phyloP scores from a whole-genome alignment of 2,888 invertebrate species.

The Camponotus fellah region DNA sequence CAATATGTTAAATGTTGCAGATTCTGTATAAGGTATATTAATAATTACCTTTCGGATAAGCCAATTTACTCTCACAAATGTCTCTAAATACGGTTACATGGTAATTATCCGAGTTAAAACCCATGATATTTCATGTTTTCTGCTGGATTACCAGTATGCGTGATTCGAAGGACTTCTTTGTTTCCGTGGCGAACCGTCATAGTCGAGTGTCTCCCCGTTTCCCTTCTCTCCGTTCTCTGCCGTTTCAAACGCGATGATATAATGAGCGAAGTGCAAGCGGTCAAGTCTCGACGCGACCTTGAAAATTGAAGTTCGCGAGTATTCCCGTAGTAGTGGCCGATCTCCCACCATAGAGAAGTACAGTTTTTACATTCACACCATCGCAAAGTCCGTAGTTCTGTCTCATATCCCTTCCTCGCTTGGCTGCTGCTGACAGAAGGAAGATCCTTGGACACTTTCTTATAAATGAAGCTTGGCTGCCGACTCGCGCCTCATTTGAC shows the following conservation, averaged over 20 bases:
- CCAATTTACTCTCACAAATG: neutral
- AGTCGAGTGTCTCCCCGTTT: neutral
- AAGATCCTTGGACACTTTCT: slow-evolving; percentile 84
- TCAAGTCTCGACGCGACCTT: slow-evolving; percentile 69
- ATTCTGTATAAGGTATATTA: neutral
- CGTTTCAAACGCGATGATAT: slow-evolving; percentile 34
- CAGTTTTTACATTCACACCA: slow-evolving; percentile 29
- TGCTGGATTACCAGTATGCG: neutral
- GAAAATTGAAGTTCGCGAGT: slow-evolving; percentile 79
- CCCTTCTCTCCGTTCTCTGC: neutral
- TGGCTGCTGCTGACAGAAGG: slow-evolving; percentile 64
- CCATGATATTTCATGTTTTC: slow-evolving; percentile 6
- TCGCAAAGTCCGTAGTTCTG: slow-evolving; percentile 19
- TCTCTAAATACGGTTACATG: slow-evolving; percentile 1
- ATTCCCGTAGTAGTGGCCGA: slow-evolving; percentile 32
- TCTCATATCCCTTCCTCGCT: slow-evolving; percentile 70
- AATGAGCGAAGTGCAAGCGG: slow-evolving; percentile 49
- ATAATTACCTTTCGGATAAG: slow-evolving; percentile 2
- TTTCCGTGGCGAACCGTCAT: neutral
- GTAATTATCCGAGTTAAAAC: slow-evolving; percentile 1
- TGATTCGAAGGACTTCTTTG: slow-evolving; percentile 24
- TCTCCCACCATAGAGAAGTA: slow-evolving; percentile 65
- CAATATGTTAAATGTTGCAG: neutral
- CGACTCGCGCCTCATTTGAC: slow-evolving; percentile 79
- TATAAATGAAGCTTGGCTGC: slow-evolving; percentile 83